phyloP scores from a whole-genome alignment of 2,113 vertebrate genomes.

The Nothoprocta perdicaria region DNA sequence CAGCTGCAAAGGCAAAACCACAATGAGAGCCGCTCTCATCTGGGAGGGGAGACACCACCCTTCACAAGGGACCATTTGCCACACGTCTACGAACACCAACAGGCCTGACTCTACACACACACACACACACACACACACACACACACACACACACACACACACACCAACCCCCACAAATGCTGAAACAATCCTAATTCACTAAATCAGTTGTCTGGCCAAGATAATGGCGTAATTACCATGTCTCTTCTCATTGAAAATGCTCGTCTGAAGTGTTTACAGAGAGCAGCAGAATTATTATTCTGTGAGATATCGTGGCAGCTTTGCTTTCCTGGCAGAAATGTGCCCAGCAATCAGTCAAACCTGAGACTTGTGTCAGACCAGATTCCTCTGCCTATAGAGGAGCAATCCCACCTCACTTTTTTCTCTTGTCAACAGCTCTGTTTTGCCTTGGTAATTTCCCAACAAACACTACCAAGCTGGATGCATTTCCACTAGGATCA shows the following conservation, averaged over 20 bases:
- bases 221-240: background rate
- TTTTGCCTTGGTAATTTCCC: background rate
- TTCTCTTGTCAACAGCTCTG: background rate
- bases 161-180: background rate
- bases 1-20: background rate
- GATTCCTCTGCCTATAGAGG: background rate
- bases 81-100: background rate
- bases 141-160: no score
- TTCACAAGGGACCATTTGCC: background rate
- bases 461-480: accelerated
- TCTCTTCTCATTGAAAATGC: background rate
- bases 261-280: background rate
- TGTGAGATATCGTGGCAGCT: background rate
- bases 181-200: background rate
- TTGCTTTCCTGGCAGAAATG: background rate
- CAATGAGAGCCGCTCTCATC: accelerated
- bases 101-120: background rate
- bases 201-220: background rate
- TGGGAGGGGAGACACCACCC: background rate
- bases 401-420: background rate
- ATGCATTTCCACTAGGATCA: background rate
- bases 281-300: background rate
- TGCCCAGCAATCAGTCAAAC: background rate
- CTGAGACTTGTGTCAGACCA: no score
- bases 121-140: no score